These are phyloP conservation scores for Osmerus mordax DNA, from an alignment of 2,113 vertebrate species.

Conservation along the genomic window DNA sequence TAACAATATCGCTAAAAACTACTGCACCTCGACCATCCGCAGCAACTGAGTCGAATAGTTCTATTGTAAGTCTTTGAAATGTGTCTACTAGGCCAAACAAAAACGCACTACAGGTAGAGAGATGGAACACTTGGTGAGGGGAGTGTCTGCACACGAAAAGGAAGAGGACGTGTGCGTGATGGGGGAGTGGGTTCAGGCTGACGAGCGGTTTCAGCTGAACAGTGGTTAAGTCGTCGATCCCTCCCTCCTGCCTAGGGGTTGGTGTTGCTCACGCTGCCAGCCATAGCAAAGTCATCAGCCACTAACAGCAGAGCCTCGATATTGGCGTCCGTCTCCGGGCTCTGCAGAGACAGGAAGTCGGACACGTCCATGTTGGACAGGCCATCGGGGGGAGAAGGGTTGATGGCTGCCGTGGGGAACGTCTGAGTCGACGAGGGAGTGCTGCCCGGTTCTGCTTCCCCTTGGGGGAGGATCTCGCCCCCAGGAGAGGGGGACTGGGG, in stretches of 20 bases:
- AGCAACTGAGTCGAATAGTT: too few species aligned
- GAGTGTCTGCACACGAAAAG: too few species aligned
- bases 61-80: too few species aligned
- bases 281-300: slow-evolving; percentile 81
- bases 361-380: slow-evolving; percentile 89
- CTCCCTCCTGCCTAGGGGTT: slow-evolving; percentile 68
- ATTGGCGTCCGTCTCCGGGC: slow-evolving; percentile 77
- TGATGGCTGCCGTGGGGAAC: slow-evolving; percentile 41
- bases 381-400: slow-evolving; percentile 70
- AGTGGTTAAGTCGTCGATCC: slow-evolving; percentile 16
- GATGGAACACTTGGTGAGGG: too few species aligned
- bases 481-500: slow-evolving; percentile 65
- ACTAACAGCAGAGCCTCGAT: slow-evolving; percentile 89
- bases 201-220: too few species aligned
- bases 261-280: slow-evolving; percentile 60
- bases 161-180: too few species aligned
- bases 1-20: too few species aligned
- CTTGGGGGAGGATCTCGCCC: slow-evolving; percentile 61
- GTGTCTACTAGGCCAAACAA: too few species aligned
- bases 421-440: slow-evolving; percentile 50
- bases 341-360: slow-evolving; percentile 88
- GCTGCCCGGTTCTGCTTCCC: slow-evolving; percentile 26
- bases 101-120: too few species aligned
- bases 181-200: too few species aligned
- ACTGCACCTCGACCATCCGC: too few species aligned